A percentile compares a stretch with the other conserved stretches of the same genome.
Conservation (phyloP, 2,888 invertebrate genomes). For the Caenorhabditis auriculariae region DNA sequence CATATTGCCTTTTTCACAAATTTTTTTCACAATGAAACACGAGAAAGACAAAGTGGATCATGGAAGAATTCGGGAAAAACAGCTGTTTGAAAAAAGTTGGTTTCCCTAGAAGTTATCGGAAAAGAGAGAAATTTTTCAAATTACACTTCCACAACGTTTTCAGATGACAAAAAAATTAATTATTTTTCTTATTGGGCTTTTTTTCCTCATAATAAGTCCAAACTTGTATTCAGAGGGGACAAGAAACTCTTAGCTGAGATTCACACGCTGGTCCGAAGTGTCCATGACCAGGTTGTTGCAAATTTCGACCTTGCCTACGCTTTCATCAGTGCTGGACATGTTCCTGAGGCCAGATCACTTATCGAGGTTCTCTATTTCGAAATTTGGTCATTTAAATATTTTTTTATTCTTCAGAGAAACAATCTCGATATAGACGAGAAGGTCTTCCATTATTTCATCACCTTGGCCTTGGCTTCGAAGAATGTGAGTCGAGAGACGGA, state of each 20-base stretch:
- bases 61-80: too few relatives aligned
- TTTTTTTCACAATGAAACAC: background rate
- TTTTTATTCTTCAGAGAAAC: constrained; percentile 6
- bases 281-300: constrained; percentile 11
- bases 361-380: constrained; percentile 9
- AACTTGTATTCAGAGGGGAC: constrained; percentile 8
- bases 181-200: too few relatives aligned
- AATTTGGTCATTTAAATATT: background rate
- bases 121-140: too few relatives aligned
- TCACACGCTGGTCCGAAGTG: constrained; percentile 20
- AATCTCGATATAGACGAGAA: constrained; percentile 12
- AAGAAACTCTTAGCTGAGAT: constrained; percentile 9
- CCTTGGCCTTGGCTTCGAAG: constrained; percentile 9
- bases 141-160: too few relatives aligned
- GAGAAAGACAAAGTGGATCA: too few relatives aligned
- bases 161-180: too few relatives aligned
- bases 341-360: constrained; percentile 7
- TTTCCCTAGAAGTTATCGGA: too few relatives aligned
- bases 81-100: too few relatives aligned
- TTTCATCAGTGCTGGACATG: constrained; percentile 12
- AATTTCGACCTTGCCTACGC: constrained; percentile 29
- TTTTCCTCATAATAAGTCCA: too few relatives aligned
- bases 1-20: too few relatives aligned
- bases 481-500: constrained; percentile 2
- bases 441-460: constrained; percentile 20